phyloP scores from a whole-genome alignment of 1,140 invertebrate genomes.

The Drosophila biarmipes region DNA sequence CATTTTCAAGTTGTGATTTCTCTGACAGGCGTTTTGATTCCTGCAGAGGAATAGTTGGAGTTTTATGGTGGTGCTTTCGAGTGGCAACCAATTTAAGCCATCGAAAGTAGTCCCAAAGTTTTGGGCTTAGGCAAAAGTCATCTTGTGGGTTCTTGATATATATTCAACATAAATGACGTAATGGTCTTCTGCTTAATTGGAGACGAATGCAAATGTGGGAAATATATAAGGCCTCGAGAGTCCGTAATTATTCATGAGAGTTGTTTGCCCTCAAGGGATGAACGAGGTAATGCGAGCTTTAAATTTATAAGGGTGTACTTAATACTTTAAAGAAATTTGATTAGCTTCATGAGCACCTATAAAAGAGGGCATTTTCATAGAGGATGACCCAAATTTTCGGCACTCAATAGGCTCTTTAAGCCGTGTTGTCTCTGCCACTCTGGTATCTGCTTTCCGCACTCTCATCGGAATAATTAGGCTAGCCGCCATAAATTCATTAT shows the following conservation, averaged over 20 bases:
- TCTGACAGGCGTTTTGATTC: constrained; percentile 12
- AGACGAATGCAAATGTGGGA: constrained; percentile 33
- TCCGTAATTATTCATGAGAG: constrained; percentile 14
- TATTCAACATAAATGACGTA: constrained; percentile 30
- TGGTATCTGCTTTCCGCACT: background rate
- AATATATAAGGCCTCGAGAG: background rate
- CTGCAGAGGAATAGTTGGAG: background rate
- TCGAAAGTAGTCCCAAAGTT: constrained; percentile 19
- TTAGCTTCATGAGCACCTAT: too few relatives aligned
- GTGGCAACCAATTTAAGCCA: constrained; percentile 18
- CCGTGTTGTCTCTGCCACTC: background rate
- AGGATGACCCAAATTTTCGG: background rate
- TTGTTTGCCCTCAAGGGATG: background rate
- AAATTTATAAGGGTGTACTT: background rate
- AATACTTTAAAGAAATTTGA: too few relatives aligned
- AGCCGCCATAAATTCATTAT: constrained; percentile 56
- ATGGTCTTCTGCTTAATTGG: constrained; percentile 31
- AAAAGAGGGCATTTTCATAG: background rate
- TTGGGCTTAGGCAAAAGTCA: constrained; percentile 12
- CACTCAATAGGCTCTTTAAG: background rate
- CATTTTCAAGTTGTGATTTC: constrained; percentile 29
- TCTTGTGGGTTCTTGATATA: constrained; percentile 23
- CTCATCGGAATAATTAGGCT: constrained; percentile 43
- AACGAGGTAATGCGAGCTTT: constrained; percentile 6
- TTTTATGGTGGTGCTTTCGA: constrained; percentile 23